phyloP scores from a whole-genome alignment of 2,888 invertebrate genomes.

The Coenonympha arcania region DNA sequence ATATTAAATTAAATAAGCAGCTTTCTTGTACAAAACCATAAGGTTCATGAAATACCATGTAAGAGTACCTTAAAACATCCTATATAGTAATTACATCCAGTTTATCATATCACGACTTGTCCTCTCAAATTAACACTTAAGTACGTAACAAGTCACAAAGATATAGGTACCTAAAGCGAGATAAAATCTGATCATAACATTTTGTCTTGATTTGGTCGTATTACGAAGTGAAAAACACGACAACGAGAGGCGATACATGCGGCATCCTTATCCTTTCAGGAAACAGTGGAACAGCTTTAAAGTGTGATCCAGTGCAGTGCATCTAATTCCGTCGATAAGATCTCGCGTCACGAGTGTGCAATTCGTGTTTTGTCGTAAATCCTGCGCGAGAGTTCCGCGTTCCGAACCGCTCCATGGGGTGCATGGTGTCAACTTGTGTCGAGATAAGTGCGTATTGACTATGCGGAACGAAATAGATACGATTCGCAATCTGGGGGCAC shows the following conservation, averaged over 20 bases:
- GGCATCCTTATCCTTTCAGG: neutral
- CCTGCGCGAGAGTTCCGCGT: conserved; percentile 34
- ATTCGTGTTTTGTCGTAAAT: conserved; percentile 33
- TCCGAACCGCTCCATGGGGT: conserved; percentile 22
- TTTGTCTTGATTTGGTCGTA: neutral
- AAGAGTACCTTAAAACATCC: no score
- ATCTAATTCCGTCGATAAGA: conserved; percentile 28
- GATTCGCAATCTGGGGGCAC: neutral
- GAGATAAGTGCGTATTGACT: conserved; percentile 2
- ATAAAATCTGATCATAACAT: neutral
- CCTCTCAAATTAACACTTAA: no score
- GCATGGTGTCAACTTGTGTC: conserved; percentile 15
- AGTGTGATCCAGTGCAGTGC: conserved; percentile 26
- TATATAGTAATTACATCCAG: no score
- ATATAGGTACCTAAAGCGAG: no score
- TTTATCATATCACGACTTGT: no score
- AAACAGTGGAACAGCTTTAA: conserved; percentile 7
- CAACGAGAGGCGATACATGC: neutral
- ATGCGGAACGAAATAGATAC: neutral
- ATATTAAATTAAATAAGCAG: no score
- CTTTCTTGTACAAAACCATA: no score
- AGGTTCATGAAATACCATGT: no score
- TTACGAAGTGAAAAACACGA: neutral
- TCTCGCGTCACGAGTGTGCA: conserved; percentile 32
- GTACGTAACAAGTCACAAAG: no score